Base-by-base conservation (phyloP, 2,113 vertebrate genomes). In the Sebastes schlegelii region DNA sequence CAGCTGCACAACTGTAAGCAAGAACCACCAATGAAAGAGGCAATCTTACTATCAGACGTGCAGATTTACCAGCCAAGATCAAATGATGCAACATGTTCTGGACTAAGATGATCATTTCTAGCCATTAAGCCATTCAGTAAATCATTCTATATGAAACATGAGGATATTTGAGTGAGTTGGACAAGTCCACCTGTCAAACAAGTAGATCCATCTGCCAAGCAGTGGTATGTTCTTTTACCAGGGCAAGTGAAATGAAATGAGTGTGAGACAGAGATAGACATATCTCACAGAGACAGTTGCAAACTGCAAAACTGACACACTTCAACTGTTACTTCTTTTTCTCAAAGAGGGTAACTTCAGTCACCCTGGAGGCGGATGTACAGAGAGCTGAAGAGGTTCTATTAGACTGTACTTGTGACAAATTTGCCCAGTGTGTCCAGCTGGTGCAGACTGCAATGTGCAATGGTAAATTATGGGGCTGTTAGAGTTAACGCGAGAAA, bases 121-220 rank as follows among this genome's bases (percentile, higher is more conserved):
- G n/a, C 40, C 7, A 23, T 11, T 16, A 12, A 48, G 19, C 5
- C 14, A 21, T 45, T 67, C 57, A 34, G 13, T 40, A 9, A 49
- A 40, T 74, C 19, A 60, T 23, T 12, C 13, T 7, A 52, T 46
- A 34, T 34, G 2, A 40, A 45, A 61, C 43, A 42, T 19, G 10
- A 68, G 13, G 21, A 49, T 62, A 21, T 60, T 58, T 69, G 34
- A 34, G 5, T 23, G 42, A 69, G 48, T 10, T 17, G 13, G 34
- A 62, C 16, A 17, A 19, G 58, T n/a, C 9, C 21, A 65, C 55
- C 77, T 62, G 63, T 40, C 40, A 51, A 87, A 64, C 77, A 45
- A 72, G 71, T 26, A 49, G 4, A 46, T 13, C 34, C 65, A 60
- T 23, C 43, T 73, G 52, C 10, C n/a, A 34, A 58, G 19, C 57